Base-by-base conservation (phyloP, 2,888 invertebrate species). In the Vandiemenella viatica region DNA sequence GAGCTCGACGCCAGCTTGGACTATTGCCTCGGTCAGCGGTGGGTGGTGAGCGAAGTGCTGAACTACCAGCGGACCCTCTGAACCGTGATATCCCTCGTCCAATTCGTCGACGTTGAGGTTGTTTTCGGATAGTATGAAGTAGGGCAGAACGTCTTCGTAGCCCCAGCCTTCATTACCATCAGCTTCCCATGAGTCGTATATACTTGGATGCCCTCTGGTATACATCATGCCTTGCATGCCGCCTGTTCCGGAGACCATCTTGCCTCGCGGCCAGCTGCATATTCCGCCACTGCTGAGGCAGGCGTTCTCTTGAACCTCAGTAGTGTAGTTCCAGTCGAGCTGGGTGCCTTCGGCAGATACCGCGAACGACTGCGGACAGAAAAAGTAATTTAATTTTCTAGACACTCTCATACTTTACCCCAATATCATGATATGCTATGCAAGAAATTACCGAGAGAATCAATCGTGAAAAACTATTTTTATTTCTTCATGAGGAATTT, bases 181-280 rank as follows among this genome's bases (percentile, higher is more conserved):
- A 5, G 60, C 62, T 38, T 68, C 72, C 77, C 77, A 88, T 63
- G 58, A 71, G 67, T 88, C 80, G 66, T 82, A 88, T 60, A 88
- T 84, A 6, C 69, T 65, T 1, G 73, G 74, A 59, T 77, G 73
- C 0, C 78, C 78, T 45, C 78, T 63, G 1, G 72, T 67, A 61
- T 76, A 74, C 57, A 73, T 71, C 77, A 77, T 76, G 5, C 52
- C 52, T 42, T 22, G 5, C 5, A 67, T 57, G 16, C 61, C 58
- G 43, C 65, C 64, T 1, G 60, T 58, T 1, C 69, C 69, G 10
- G 50, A 48, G 3, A 53, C 44, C 16, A 49, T 37, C 38, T 51
- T 53, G 7, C 53, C 53, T 5, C 50, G 50, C 7, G 53, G 53
- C 45, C 43, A 53, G 16, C 15, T 19, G 41, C 50, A 50, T 6